Evolutionary conservation across 2,797 vertebrate species (phyloP), one percentile per base, ranked within the genome.

Genomic region (Eurystomus glaucurus): DNA sequence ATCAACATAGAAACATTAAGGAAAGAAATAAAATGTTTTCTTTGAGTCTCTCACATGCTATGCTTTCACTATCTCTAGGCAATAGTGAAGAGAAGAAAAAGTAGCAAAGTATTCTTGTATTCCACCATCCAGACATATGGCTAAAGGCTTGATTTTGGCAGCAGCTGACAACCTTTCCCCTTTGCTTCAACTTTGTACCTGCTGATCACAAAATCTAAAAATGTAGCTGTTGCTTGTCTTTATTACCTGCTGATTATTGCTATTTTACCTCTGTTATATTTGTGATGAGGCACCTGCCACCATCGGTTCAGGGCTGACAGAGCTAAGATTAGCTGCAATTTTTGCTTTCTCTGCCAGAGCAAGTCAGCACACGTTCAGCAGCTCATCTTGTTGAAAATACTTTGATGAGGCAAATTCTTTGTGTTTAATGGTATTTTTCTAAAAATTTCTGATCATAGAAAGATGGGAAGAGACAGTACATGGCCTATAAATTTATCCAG

Each of bases 171-270:
- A 20, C 9, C 13, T 80, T 86, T 69, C 33, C 9, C 23, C 9
- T 43, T 90, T 82, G 51, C 33, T 68, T 87, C 72, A 35, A 11
- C n/a, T 92, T 71, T 84, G 19, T 68, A 48, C 14, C 62, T 51
- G 37, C 26, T 69, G 35, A 75, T 86, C 18, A 50, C 28, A 54
- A 83, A 82, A 43, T n/a, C 33, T 62, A 23, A 70, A 72, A 85
- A 28, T 43, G 58, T 8, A 66, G 57, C 22, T 77, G n/a, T 81
- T 71, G 9, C 29, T 78, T 64, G 46, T 61, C 71, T 84, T 84
- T 51, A 51, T 37, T 86, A 51, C 39, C 17, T 64, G 19, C 10
- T 86, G 39, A 18, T 84, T n/a, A 21, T 17, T 55, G 25, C 68
- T 68, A 50, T 5, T 61, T 85, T 5, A 2, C 19, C 16, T 69